Evolutionary conservation across 92 coral and sea anemone species (phyloP), one percentile per base, ranked within the genome.

Genomic region (Palythoa heliodiscus): DNA sequence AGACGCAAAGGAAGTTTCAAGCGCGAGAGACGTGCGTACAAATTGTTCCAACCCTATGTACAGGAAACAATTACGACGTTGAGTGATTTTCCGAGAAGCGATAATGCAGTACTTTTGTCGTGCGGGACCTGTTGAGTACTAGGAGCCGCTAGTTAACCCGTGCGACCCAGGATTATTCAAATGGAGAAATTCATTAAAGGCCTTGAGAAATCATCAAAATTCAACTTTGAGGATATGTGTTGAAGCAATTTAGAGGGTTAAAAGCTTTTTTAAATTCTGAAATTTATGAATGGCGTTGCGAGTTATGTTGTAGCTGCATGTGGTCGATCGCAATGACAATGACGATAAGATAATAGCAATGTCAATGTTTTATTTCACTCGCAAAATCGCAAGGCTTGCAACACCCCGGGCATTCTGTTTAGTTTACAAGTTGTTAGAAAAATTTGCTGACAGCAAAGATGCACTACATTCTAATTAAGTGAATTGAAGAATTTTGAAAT

Each of bases 31-130:
- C n/a, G 40, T 69, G 47, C 73, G 47, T 69, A 29, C 14, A 24
- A 23, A 37, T 69, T 29, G 39, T 25, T 69, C 73, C 37, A 37
- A 37, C 73, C 73, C 12, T 9, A 69, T 69, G 47, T 43, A 69
- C 35, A 69, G 47, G 37, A 69, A 69, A 25, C 73, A 69, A 37
- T 29, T 25, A 7, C 19, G 47, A 16, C 19, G 47, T 22, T 69
- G 73, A 69, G 73, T 69, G 73, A 69, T 63, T 63, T 63, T 29
- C 37, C 15, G 47, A 69, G 19, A 29, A 69, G 47, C 39, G 73
- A 69, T 24, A 69, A 13, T 69, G 22, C 25, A n/a, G 24, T 8
- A 63, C 20, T 63, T 63, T 9, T n/a, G 23, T 17, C 69, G 7
- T 69, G 47, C 23, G 2, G 14, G 47, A 69, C 73, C 73, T 69